Evolutionary conservation across 2,113 vertebrate genomes (phyloP), one percentile per base, ranked within the genome.

Genomic region (Benitochromis conjunctus): DNA sequence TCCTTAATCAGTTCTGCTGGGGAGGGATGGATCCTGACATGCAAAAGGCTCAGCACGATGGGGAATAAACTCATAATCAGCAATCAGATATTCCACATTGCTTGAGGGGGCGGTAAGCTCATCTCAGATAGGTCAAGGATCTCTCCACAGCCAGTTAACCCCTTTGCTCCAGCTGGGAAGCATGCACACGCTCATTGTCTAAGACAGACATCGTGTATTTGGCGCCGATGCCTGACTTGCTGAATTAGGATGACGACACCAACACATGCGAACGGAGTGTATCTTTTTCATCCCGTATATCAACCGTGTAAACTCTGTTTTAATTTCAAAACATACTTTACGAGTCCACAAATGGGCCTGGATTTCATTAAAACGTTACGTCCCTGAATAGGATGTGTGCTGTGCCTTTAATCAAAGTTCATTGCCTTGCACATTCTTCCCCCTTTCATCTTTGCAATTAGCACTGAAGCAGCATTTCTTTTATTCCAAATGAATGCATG

Each of bases 11-110:
- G 95, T 92, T 88, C 81, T 89, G 94, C 87, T 85, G 91, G 87
- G 92, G 88, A 88, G 92, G 85, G 88, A 94, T 91, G 93, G 93
- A 94, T 94, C 90, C 92, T 91, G 94, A 95, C 94, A 94, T 88
- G 92, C 91, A 93, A 95, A 94, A 93, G 88, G 91, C 93, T 94
- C 92, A 74, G 92, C 96, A 57, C 93, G 87, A 95, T 93, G 89
- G 95, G 95, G 92, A 94, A 94, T 92, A 93, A 94, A 94, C 94
- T 96, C 94, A 94, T 96, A 96, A 96, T 96, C 96, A 96, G 96
- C 95, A 96, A 96, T 96, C 96, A 96, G 94, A 93, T 94, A 94
- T 94, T 94, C 92, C 87, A 92, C 92, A 92, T 94, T 92, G 92
- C 91, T 81, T 7, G 88, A 93, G 92, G 94, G 94, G 88, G 90